Percentiles rank a stretch among this genome's conserved stretches.
Evolutionary conservation across 2,888 invertebrate genomes (phyloP).

Genomic region (Allophyes oxyacanthae): DNA sequence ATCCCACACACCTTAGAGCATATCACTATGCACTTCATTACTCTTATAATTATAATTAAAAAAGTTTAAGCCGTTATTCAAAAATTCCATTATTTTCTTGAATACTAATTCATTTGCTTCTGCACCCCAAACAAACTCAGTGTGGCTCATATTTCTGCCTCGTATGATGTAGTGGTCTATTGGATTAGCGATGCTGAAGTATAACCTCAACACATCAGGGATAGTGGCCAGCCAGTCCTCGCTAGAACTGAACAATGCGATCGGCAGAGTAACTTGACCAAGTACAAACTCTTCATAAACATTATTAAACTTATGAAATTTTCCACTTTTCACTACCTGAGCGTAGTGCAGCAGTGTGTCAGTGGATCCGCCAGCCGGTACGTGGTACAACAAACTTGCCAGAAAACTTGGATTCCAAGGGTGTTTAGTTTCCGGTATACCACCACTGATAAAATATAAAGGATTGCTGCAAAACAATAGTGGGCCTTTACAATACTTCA

Average conservation of each 20-base stretch:
- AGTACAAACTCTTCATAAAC: constrained; percentile 62
- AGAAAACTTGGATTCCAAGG: constrained; percentile 63
- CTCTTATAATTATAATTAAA: constrained; percentile 11
- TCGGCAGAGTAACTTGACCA: constrained; percentile 65
- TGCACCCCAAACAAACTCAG: constrained; percentile 75
- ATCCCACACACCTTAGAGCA: constrained; percentile 1
- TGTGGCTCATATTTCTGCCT: constrained; percentile 69
- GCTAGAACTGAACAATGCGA: constrained; percentile 72
- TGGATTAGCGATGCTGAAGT: constrained; percentile 69
- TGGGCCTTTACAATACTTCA: constrained; percentile 68
- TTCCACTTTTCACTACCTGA: constrained; percentile 68
- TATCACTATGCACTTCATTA: constrained; percentile 34
- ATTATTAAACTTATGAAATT: constrained; percentile 71
- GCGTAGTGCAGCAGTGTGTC: constrained; percentile 76
- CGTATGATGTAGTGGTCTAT: constrained; percentile 73
- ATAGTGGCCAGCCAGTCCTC: constrained; percentile 72
- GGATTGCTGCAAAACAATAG: constrained; percentile 73
- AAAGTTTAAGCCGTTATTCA: constrained; percentile 56
- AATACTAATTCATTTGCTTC: constrained; percentile 66
- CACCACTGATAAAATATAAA: constrained; percentile 73
- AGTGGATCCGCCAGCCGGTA: constrained; percentile 77
- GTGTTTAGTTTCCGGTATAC: constrained; percentile 47
- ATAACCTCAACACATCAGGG: constrained; percentile 69
- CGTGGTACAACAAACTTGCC: constrained; percentile 68
- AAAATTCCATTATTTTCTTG: constrained; percentile 66